Evolutionary conservation across 2,888 invertebrate species (phyloP).

Genomic region (Leistus spinibarbis): DNA sequence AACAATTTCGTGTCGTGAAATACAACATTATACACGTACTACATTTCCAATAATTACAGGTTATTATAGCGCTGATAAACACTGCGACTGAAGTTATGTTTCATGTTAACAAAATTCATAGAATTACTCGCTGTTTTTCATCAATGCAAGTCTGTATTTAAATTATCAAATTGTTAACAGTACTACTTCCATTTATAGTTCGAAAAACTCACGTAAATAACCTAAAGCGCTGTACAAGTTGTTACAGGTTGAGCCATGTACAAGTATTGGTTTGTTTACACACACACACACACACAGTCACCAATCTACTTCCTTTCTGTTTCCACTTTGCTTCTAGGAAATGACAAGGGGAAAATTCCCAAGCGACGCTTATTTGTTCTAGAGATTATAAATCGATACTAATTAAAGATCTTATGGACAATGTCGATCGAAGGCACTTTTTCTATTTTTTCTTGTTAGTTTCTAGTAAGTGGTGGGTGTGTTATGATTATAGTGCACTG

Average conservation of each 20-base stretch:
- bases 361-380: constrained; percentile 24
- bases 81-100: background rate
- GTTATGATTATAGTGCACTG: background rate
- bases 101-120: background rate
- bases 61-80: background rate
- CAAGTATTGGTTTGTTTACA: constrained; percentile 12
- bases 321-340: background rate
- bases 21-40: background rate
- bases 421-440: background rate
- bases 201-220: background rate
- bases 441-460: background rate
- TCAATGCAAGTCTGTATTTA: too few relatives aligned
- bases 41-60: background rate
- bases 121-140: background rate
- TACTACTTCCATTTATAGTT: background rate
- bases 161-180: background rate
- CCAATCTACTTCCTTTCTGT: background rate
- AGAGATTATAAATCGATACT: constrained; percentile 37
- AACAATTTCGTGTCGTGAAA: background rate
- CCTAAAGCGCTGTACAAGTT: background rate
- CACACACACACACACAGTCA: too few relatives aligned
- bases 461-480: constrained; percentile 8
- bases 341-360: background rate
- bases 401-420: constrained; percentile 29
- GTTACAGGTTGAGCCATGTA: background rate